Base-by-base conservation (phyloP, 2,113 vertebrate genomes). In the Mustelus asterias region DNA sequence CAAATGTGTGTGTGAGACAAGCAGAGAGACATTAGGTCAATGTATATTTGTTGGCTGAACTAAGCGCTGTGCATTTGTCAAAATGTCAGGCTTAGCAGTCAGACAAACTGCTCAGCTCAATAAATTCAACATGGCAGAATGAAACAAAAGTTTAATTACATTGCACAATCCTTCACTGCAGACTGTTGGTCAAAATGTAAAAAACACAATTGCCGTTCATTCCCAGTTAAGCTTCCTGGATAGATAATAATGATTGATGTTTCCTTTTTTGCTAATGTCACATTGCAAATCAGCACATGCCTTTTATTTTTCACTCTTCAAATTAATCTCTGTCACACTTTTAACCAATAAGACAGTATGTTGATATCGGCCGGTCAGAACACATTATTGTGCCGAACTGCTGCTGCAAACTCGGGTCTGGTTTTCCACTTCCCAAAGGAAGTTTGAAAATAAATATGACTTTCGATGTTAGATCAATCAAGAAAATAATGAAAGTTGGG, bases 11-110 rank as follows among this genome's bases (percentile, higher is more conserved):
- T n/a, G 24, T 69, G 65, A 72, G 22, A 95, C 60, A 92, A 63
- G 37, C 90, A 94, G 54, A 41, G 60, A 94, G 67, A 95, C 65
- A 95, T 95, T 95, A 95, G 93, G 93, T 72, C 65, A 95, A 6
- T 95, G 22, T 48, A 95, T 72, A 95, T 16, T 54, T 92, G 89
- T 63, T 70, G 65, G 22, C 67, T 72, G 93, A 95, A 70, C 24
- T 72, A 72, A 94, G 48, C 22, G 48, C 37, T 29, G 65, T 95
- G 67, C 10, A 94, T 94, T 94, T 69, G 65, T 67, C 63, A 95
- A 95, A 72, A 72, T 72, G 24, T 95, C 93, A 95, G 69, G 1
- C 89, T 72, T 72, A 70, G 48, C 44, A 72, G 70, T 95, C 41
- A 72, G 93, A 24, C 22, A 69, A 95, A 95, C 67, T 95, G 67